Evolutionary conservation across 2,888 invertebrate species (phyloP).

Genomic region (Trichogramma evanescens): DNA sequence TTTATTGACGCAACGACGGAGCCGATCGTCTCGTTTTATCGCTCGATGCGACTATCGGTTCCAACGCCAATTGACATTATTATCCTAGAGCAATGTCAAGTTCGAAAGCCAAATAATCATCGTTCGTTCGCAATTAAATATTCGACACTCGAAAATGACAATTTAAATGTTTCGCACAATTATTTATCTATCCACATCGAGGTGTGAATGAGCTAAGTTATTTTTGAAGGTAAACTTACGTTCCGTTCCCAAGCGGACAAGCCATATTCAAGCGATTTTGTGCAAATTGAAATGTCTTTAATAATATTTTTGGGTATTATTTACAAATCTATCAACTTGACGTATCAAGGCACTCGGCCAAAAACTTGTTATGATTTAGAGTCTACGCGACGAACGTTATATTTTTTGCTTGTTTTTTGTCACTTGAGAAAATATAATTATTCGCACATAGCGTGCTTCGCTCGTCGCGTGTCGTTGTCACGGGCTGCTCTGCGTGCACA

Average conservation of each 20-base stretch:
- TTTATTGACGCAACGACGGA: no score
- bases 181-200: no score
- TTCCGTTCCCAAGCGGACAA: constrained; percentile 25
- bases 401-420: neutral
- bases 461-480: constrained; percentile 22
- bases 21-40: no score
- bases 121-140: no score
- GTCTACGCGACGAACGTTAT: neutral
- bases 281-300: neutral
- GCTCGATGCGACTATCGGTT: no score
- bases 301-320: neutral
- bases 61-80: no score
- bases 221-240: constrained; percentile 19
- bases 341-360: neutral
- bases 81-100: no score
- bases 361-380: neutral
- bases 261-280: constrained; percentile 19
- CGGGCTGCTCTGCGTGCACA: constrained; percentile 33
- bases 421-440: neutral
- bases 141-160: no score
- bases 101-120: no score
- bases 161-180: no score
- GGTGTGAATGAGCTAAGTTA: neutral
- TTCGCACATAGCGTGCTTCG: constrained; percentile 12
- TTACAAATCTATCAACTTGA: neutral